Base-by-base conservation (phyloP, 2,888 invertebrate genomes). In the Mantis religiosa region DNA sequence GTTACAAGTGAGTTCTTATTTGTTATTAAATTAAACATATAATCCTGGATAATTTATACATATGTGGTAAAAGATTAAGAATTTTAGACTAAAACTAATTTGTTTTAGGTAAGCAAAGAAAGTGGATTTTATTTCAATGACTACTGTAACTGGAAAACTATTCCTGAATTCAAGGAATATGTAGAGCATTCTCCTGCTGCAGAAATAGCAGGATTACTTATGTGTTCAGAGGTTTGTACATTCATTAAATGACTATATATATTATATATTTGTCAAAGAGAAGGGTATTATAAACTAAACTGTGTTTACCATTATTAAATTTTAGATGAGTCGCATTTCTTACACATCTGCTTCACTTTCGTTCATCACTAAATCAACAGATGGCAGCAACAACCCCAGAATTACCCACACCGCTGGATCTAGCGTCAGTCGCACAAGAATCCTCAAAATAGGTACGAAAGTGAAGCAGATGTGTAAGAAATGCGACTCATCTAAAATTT, bases 121-220 rank as follows among this genome's bases (percentile, higher is more conserved):
- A 88, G 89, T 34, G 92, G 92, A 4, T 88, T 87, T 84, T 92
- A 92, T 89, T 92, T 92, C 90, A 91, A 92, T 88, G 92, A 92
- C 90, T 92, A 92, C 90, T 92, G 91, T 89, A 92, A 92, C 89
- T 92, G 92, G 92, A 83, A 82, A n/a, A 89, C 88, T 83, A 92
- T 92, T 71, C 90, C 90, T 9, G 92, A 92, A 89, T 92, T 92
- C 85, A 87, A 90, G 34, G 91, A 92, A 15, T 92, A 88, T 87
- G 91, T 91, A 12, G 90, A 89, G 82, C 86, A 92, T 84, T 92
- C 92, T 3, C 92, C 92, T 8, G 92, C 92, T 25, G 92, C 92
- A 14, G 89, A 90, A 34, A 90, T 92, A n/a, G 92, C 91, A 25
- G 92, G 91, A 0, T 84, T 34, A 14, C 89, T 92, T 3, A 92